Base-by-base conservation (phyloP, 92 coral and sea anemone species). In the Porites rus region DNA sequence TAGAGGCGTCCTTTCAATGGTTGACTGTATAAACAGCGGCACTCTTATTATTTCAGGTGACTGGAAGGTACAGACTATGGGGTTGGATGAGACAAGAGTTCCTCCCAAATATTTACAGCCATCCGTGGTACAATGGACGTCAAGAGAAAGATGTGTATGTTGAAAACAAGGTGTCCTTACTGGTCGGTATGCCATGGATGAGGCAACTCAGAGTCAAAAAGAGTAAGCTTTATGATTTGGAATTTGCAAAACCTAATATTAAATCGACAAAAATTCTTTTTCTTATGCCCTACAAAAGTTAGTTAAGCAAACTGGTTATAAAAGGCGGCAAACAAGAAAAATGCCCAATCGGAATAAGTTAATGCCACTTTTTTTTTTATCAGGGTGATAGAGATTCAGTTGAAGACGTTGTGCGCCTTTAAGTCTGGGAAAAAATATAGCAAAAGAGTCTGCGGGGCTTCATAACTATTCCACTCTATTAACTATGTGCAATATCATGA, bases 111-210 rank as follows among this genome's bases (percentile, higher is more conserved):
- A 25, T 87, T 20, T 87, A 87, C 28, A 84, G 77, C 17, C 72
- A 71, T 7, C 65, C 79, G 6, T 87, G 91, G 91, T 87, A 87
- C 62, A 87, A 81, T 52, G 81, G 86, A 2, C 52, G 6, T 9
- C 14, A n/a, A 1, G 87, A 81, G 61, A 8, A 53, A 53, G 91
- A 87, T 17, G 50, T 80, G 69, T 87, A 63, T 18, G 16, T 87
- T 53, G 82, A 18, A 2, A 87, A 87, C 67, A 87, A 87, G 70
- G 71, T 59, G 50, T 87, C 91, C 28, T 74, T 87, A 12, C 50
- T 87, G 38, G 6, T 87, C 11, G 91, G 91, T 1, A 87, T 87
- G 91, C 91, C 91, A 1, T 73, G 77, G 80, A 70, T 87, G 56
- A 21, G 91, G 21, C 91, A 87, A 38, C 54, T 87, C 2, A 24